Evolutionary conservation across 2,888 invertebrate genomes (phyloP).

Genomic region (Acrocera orbiculus): DNA sequence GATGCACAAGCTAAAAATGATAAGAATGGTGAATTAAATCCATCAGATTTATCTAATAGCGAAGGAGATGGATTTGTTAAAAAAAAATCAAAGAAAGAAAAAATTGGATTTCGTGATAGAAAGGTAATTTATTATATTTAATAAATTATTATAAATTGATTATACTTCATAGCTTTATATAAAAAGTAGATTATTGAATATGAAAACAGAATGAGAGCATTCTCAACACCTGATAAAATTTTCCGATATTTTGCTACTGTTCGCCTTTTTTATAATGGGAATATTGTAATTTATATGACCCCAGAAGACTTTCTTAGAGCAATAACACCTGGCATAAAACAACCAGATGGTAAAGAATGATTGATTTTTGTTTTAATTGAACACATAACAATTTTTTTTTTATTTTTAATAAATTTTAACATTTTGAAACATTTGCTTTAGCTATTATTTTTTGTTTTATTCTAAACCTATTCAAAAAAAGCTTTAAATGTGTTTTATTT

Average conservation of each 20-base stretch:
- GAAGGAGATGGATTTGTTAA: too few relatives aligned
- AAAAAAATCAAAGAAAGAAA: too few relatives aligned
- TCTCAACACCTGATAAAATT: constrained; percentile 97
- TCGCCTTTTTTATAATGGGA: constrained; percentile 48
- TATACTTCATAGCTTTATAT: neutral
- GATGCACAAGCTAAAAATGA: too few relatives aligned
- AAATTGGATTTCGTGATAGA: too few relatives aligned
- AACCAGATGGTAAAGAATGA: constrained; percentile 73
- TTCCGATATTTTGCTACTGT: constrained; percentile 98
- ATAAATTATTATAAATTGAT: constrained; percentile 1
- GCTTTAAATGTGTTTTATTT: too few relatives aligned
- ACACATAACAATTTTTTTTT: too few relatives aligned
- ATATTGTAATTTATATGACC: constrained; percentile 80
- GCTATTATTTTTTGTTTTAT: neutral
- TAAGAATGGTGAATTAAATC: too few relatives aligned
- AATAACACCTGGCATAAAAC: constrained; percentile 89
- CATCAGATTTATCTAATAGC: too few relatives aligned
- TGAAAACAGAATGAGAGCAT: constrained; percentile 88
- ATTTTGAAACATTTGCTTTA: too few relatives aligned
- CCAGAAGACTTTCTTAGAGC: constrained; percentile 94
- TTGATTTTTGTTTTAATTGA: neutral
- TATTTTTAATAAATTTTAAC: neutral
- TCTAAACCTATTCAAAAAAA: too few relatives aligned
- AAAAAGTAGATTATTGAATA: constrained; percentile 78
- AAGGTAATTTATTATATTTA: too few relatives aligned